Evolutionary conservation across 2,113 vertebrate species (phyloP), one percentile per base, ranked within the genome.

Genomic region (Rissa tridactyla): DNA sequence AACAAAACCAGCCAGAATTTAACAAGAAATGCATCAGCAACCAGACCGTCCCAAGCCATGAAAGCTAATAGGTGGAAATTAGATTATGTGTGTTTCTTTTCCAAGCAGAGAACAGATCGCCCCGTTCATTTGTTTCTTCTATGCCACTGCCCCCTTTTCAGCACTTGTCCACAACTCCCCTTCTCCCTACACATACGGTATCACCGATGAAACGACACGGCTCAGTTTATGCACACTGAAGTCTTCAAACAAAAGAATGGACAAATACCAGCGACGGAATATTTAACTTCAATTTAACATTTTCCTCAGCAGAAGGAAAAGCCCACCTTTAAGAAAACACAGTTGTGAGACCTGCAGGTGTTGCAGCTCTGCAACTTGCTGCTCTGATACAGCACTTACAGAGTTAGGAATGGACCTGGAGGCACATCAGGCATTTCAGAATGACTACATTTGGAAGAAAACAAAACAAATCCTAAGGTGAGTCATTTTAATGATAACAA

Each of bases 161-260:
- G 40, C 29, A 38, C 9, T 1, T 18, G 8, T 9, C 40, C 55
- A 29, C 20, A 18, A 22, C n/a, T 60, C 49, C 57, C 22, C 34
- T 36, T 36, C 46, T 26, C 86, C 60, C 18, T 17, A 6, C 0
- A 3, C 8, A 3, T 20, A 7, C 1, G 0, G 20, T 34, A 26
- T 17, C 10, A 12, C 12, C 1, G 0, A 20, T 2, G 16, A n/a
- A 49, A 47, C 10, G 8, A 11, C 26, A 26, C 10, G 12, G 57
- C 61, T 83, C 54, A 32, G 20, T 6, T 51, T 6, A 25, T 12
- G 22, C 69, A 60, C 15, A 0, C 14, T 20, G n/a, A 65, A 47
- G n/a, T 27, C 62, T 60, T 70, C 73, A 34, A 58, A 71, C 55
- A 20, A 42, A n/a, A 70, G 20, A 38, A 54, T 7, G 25, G 42